Conservation (phyloP, 2,888 invertebrate species). For the Heterodera filipjevi region DNA sequence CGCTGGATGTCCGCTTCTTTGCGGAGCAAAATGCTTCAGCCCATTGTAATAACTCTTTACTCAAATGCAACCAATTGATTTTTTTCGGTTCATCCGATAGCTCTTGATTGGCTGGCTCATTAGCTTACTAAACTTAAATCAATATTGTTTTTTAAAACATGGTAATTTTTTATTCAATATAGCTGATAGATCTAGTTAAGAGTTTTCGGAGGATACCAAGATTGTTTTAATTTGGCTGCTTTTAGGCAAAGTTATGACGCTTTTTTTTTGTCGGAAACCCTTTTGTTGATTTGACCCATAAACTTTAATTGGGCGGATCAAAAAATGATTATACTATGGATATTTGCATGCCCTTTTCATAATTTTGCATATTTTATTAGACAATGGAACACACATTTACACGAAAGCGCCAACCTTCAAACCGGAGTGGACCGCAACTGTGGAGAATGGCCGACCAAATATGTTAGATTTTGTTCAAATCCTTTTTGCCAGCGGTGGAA, state of each 20-base stretch:
- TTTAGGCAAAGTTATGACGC: too few relatives aligned
- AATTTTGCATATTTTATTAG: background rate
- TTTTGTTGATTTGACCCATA: too few relatives aligned
- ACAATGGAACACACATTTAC: background rate
- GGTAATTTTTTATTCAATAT: too few relatives aligned
- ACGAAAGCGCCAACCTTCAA: background rate
- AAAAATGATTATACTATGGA: background rate
- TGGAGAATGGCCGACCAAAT: background rate
- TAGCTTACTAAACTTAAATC: too few relatives aligned
- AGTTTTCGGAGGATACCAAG: too few relatives aligned
- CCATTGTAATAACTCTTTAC: background rate
- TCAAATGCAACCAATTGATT: background rate
- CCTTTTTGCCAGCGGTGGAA: background rate
- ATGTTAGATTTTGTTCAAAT: background rate
- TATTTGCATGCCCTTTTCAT: too few relatives aligned
- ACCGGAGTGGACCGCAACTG: slow-evolving; percentile 13
- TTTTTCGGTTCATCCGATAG: background rate
- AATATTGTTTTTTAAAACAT: too few relatives aligned
- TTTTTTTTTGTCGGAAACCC: too few relatives aligned
- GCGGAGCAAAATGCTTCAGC: background rate
- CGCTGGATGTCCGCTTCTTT: background rate
- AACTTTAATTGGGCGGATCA: background rate
- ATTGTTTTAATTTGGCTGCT: too few relatives aligned
- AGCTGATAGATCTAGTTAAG: too few relatives aligned
- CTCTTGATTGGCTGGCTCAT: too few relatives aligned